phyloP scores from a whole-genome alignment of 2,113 vertebrate genomes.

The Morone chrysops region DNA sequence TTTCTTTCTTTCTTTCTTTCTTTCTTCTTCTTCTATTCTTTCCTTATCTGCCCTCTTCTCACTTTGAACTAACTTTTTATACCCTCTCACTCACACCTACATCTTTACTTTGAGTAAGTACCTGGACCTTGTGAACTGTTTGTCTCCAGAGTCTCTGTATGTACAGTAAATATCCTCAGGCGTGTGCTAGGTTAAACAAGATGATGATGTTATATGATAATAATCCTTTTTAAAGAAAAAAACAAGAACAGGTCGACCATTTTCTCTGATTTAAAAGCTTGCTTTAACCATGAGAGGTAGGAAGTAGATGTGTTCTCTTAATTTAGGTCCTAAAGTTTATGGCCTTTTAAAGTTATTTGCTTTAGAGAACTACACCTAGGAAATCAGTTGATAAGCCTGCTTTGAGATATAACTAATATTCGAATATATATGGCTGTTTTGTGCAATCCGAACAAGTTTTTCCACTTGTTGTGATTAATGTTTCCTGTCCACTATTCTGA shows the following conservation, averaged over 20 bases:
- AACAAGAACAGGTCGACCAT: background rate
- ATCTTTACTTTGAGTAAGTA: background rate
- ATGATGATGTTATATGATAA: no score
- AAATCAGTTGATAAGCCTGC: background rate
- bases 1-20: no score
- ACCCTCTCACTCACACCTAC: background rate
- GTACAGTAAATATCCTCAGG: constrained; percentile 13
- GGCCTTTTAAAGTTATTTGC: constrained; percentile 3
- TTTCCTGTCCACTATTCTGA: background rate
- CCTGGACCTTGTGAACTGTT: background rate
- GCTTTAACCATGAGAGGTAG: background rate
- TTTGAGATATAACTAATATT: background rate
- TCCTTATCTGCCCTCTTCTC: background rate
- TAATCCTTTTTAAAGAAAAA: background rate
- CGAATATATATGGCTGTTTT: background rate
- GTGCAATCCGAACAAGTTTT: background rate
- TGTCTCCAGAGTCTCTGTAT: background rate
- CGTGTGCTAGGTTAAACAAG: background rate
- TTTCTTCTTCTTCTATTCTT: background rate
- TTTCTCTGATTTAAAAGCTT: background rate
- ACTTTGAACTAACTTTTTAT: constrained; percentile 1
- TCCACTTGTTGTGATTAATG: background rate
- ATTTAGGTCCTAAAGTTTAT: background rate
- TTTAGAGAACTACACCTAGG: background rate
- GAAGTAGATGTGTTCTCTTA: background rate